Evolutionary conservation across 2,888 invertebrate genomes (phyloP), one percentile per base, ranked within the genome.

Genomic region (Cacoxenus indagator): DNA sequence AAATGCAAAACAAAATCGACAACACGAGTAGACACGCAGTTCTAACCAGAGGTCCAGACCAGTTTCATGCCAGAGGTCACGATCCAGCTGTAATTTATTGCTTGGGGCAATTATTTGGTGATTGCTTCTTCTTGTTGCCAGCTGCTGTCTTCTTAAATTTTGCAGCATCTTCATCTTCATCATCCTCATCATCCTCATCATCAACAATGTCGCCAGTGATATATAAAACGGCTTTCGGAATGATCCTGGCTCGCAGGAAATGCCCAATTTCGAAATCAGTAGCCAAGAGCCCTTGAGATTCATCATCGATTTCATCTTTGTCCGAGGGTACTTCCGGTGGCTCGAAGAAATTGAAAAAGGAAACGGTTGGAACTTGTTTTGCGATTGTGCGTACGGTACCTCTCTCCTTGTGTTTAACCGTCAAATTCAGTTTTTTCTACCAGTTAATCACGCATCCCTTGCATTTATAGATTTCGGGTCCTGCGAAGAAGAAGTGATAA

Each of bases 241-340:
- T 94, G 76, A 99, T 94, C 76, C 98, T 92, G 89, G 99, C 98
- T 78, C 98, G 93, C 86, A 99, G 94, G 89, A 97, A 97, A 90
- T 99, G 99, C 2, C 99, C 99, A 87, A 99, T 95, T 91, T 99
- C 99, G 89, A 97, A 99, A 90, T 99, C 99, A 67, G 95, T 94
- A 9, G 96, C 95, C 75, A 99, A 90, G 76, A 97, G 90, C 77
- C n/a, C n/a, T n/a, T n/a, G 95, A 51, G 94, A 92, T 75, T 98
- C 97, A 67, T 97, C 96, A 86, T 97, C 97, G 73, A 96, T 90
- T 73, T 96, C 95, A 82, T 95, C 92, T 68, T 85, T 85, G 87
- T 95, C 95, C 72, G 96, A 96, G 46, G 95, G 94, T 88, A 95
- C 94, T 90, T 89, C 90, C 45, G 98, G 98, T 59, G 98, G 98